Percentiles rank a stretch among this genome's conserved stretches.
These are phyloP conservation scores for Miniopterus natalensis DNA, from an alignment of 2,113 vertebrate species.

Conservation along the genomic window DNA sequence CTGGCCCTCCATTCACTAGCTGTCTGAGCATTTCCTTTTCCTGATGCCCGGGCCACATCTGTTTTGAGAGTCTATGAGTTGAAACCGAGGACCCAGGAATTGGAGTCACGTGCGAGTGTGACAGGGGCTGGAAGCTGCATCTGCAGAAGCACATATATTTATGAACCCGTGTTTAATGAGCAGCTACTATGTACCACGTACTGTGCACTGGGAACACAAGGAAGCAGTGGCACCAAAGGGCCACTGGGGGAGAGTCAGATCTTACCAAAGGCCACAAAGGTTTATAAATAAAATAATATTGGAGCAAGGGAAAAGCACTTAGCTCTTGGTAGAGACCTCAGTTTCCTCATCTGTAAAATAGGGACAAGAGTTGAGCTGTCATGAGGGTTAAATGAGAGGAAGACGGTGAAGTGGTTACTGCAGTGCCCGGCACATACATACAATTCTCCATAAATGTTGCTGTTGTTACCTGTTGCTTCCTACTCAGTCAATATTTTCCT, in stretches of 20 bases:
- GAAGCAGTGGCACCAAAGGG: not conserved
- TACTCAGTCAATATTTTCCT: not conserved
- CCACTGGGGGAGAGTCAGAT: not conserved
- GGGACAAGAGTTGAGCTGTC: not conserved
- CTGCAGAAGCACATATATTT: not conserved
- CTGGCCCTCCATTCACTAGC: not conserved
- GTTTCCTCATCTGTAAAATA: not conserved
- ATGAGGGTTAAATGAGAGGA: not conserved
- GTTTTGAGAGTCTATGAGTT: not conserved
- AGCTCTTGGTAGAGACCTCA: not conserved
- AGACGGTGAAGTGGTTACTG: not conserved
- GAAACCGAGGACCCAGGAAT: not conserved
- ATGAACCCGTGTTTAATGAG: not conserved
- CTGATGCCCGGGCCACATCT: not conserved
- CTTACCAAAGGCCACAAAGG: not conserved
- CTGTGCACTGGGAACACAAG: not conserved
- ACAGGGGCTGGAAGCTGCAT: not conserved
- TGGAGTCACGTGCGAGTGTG: not conserved
- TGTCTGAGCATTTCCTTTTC: not conserved
- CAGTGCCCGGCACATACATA: rapidly evolving
- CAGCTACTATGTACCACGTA: not conserved
- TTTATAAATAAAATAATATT: not conserved
- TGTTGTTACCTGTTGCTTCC: not conserved
- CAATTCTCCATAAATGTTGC: no score
- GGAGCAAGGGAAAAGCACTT: not conserved